These are phyloP conservation scores for Tethya wilhelma DNA, from an alignment of 37 sponge, comb jelly and placozoan species.

Conservation along the genomic window DNA sequence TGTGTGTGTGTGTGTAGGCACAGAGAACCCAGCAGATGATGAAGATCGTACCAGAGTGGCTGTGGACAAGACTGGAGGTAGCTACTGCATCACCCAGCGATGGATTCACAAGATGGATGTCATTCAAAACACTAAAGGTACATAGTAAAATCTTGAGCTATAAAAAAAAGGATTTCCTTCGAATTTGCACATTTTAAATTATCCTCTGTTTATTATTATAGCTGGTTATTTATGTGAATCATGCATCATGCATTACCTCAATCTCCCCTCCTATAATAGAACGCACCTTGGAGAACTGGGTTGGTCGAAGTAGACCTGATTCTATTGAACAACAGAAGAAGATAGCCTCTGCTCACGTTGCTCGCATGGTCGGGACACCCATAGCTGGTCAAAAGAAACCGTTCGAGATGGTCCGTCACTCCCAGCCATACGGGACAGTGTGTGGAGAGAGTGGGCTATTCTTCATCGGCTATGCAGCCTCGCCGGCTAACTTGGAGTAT, in stretches of 20 bases:
- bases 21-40: conserved; percentile 74
- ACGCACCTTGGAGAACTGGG: conserved; percentile 41
- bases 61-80: conserved; percentile 52
- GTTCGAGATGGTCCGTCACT: conserved; percentile 62
- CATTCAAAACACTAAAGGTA: conserved; percentile 48
- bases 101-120: conserved; percentile 60
- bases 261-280: conserved; percentile 1
- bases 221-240: no score
- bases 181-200: no score
- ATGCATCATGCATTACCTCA: no score
- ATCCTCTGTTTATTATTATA: no score
- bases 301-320: conserved; percentile 56
- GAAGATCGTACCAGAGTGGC: conserved; percentile 48
- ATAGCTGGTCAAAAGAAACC: conserved; percentile 35
- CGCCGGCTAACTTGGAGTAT: conserved; percentile 58
- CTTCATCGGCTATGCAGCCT: conserved; percentile 72
- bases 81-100: conserved; percentile 64
- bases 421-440: conserved; percentile 62
- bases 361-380: conserved; percentile 56
- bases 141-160: background rate
- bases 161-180: background rate
- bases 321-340: conserved; percentile 42
- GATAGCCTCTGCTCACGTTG: conserved; percentile 48
- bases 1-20: no score
- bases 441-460: conserved; percentile 63